Base-by-base conservation (phyloP, 30 jellyfish, hydroid and myxozoan genomes). In the Aurelia aurita complex sp. Pacific region DNA sequence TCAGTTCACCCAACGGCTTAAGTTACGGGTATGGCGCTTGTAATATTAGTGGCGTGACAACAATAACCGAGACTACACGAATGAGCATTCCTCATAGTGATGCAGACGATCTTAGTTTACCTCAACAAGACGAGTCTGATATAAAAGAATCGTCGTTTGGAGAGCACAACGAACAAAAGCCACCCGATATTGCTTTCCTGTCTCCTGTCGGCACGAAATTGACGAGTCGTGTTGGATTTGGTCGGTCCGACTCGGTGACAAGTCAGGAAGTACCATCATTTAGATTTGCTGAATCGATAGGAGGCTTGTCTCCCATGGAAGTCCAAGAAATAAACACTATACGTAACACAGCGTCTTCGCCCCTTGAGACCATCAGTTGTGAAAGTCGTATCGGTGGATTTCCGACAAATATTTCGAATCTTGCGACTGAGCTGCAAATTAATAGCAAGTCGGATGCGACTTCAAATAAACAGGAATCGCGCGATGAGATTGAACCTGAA, bases 21-120 rank as follows among this genome's bases (percentile, higher is more conserved):
- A 57, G 77, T 51, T 73, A 82, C 36, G 83, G 90, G 40, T 85
- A 67, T 8, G 88, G 82, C 69, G 75, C 89, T 15, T 73, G 90
- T 68, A 89, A 89, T 43, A 80, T 91, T 80, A 91, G 97, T 59
- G 97, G 97, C 46, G 96, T 91, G 52, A 85, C 97, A 0, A 82
- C 84, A 11, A 59, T 91, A 62, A 78, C 97, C 4, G 97, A 91
- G 19, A 83, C 92, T 9, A 84, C 96, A 38, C 93, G 89, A 12
- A 78, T 85, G 93, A 91, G 92, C 65, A 69, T 84, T 17, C 73
- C 77, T 4, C 82, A 57, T 5, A 35, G 36, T 59, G 86, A 71
- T n/a, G 67, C 66, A 62, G 88, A 74, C 2, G 85, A 68, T 13
- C 13, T 62, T 10, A 29, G 84, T 66, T 6, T 82, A 40, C 91